Evolutionary conservation across 2,797 vertebrate genomes (phyloP).

Genomic region (Antennarius maculatus): DNA sequence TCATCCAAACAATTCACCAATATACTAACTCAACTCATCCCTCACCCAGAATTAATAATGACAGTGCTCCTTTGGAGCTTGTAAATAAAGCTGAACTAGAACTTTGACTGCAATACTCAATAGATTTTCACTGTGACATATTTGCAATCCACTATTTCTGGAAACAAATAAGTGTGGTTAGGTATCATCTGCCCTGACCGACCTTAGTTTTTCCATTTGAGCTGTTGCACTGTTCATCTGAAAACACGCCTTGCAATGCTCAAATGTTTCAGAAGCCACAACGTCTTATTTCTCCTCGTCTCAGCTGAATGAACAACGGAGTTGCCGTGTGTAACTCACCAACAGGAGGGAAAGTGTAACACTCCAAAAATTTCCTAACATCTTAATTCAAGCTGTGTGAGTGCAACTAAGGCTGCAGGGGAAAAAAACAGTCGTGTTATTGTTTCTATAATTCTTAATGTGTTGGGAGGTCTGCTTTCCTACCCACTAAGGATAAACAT

Average conservation of each 20-base stretch:
- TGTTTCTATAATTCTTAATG: conserved; percentile 44
- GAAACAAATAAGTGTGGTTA: background rate
- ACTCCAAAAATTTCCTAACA: conserved; percentile 29
- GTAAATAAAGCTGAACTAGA: background rate
- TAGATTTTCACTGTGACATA: background rate
- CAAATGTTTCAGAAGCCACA: too few species aligned
- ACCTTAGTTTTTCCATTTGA: background rate
- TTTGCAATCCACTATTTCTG: too few species aligned
- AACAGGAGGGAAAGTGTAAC: conserved; percentile 30
- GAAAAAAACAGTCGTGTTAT: conserved; percentile 50
- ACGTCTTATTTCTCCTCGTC: background rate
- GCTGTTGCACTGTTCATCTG: background rate
- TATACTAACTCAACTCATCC: background rate
- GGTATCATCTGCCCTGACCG: too few species aligned
- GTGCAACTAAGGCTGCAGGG: conserved; percentile 36
- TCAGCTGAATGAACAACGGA: conserved; percentile 7
- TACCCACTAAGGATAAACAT: conserved; percentile 54
- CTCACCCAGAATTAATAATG: background rate
- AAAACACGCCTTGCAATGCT: too few species aligned
- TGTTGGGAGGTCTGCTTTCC: conserved; percentile 43
- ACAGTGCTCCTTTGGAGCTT: background rate
- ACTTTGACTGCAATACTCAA: background rate
- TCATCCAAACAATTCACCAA: background rate
- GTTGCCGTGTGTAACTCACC: conserved; percentile 5
- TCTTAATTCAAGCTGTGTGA: conserved; percentile 55